Evolutionary conservation across 2,113 vertebrate genomes (phyloP), one percentile per base, ranked within the genome.

Genomic region (Siniperca chuatsi): DNA sequence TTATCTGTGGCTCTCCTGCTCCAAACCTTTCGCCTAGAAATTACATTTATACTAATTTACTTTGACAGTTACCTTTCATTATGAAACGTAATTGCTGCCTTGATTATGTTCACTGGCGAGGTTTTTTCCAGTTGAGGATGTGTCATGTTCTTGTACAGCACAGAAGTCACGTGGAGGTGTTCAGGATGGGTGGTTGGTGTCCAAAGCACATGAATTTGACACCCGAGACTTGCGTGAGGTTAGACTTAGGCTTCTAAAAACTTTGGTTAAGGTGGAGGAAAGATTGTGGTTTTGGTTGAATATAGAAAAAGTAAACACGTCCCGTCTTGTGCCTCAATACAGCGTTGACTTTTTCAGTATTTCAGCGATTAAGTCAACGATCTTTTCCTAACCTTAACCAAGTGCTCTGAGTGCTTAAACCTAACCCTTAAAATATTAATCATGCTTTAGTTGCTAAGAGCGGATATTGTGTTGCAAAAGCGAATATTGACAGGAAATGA

Each of bases 41-140:
- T 58, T 35, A 52, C 0, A 1, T 64, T 54, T 11, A 29, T 57
- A 18, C 35, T 57, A 12, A 73, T 44, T 33, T 29, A 9, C 33
- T 72, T 72, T 54, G 48, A 18, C 33, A 21, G 57, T 54, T 80
- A 44, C 23, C 37, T 80, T 52, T 55, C 13, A 71, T 62, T 52
- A 64, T 21, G 46, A 64, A 50, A 11, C 11, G 6, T 50, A 48
- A 76, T 64, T 50, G 46, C 60, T 50, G 60, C n/a, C 50, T 75
- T 52, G 29, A 68, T 50, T 52, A 2, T 61, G 52, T 40, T 74
- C 9, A 25, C 25, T 20, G 62, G 9, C 29, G 20, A 8, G 0
- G 3, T 23, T 65, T 55, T 46, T 46, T 52, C 8, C 33, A 62
- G 42, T 64, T 21, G n/a, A 37, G 29, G 42, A 37, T 20, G 35